Evolutionary conservation across 2,797 vertebrate species (phyloP), one percentile per base, ranked within the genome.

Genomic region (Mus minutoides): DNA sequence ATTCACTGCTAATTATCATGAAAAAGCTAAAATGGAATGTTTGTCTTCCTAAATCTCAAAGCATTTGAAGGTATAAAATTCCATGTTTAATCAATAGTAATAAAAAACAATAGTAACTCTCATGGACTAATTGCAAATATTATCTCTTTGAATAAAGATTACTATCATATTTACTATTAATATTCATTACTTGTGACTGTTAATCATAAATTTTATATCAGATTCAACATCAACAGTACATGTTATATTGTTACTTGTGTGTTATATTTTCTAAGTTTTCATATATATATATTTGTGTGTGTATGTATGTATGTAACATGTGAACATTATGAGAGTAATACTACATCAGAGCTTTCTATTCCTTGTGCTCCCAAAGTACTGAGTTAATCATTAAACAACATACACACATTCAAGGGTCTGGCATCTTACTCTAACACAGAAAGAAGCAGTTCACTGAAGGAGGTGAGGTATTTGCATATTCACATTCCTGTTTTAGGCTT

Each of bases 1-100:
- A 37, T 3, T 3, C 1, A 9, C 4, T 67, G 40, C 49, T 12
- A 34, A 37, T 0, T 3, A 87, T 24, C 64, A 37, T 2, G 3
- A 37, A 8, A 69, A 69, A 52, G 19, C 46, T 86, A 26, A 85
- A 52, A 26, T 22, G 9, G 24, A 46, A n/a, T 5, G 3, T 21
- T 46, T 85, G 29, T 52, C 31, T 86, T 86, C n/a, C 43, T 86
- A n/a, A n/a, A 67, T 52, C 31, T 69, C 46, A 31, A 67, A 85
- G 2, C 21, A 85, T 85, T 69, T 67, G 29, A 49, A 49, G 6
- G 19, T 52, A 67, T 34, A 19, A 46, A 31, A 84, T 34, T 84
- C 58, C 10, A 46, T 9, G 43, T n/a, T n/a, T 86, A 24, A n/a
- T 52, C 21, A 37, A 26, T 52, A 69, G 5, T 69, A 69, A 12